A percentile compares a stretch with the other conserved stretches of the same genome.
These are phyloP conservation scores for Trachelipus rathkii DNA, from an alignment of 1,140 invertebrate genomes.

Conservation along the genomic window DNA sequence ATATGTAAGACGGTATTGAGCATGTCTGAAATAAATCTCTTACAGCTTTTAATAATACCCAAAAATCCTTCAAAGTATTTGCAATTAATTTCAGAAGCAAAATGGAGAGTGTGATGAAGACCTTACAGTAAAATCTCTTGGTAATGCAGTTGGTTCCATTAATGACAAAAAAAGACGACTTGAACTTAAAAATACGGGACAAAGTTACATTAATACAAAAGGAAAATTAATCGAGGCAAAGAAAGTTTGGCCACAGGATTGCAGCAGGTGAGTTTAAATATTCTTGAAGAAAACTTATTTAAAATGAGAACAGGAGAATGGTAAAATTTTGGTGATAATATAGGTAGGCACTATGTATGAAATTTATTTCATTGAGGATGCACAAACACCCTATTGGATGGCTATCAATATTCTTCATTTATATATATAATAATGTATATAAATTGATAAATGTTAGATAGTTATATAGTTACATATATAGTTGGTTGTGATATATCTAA, in stretches of 20 bases:
- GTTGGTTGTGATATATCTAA: no score
- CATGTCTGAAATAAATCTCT: neutral
- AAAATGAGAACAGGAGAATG: no score
- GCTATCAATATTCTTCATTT: no score
- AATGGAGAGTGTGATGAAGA: conserved; percentile 25
- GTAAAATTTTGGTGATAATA: no score
- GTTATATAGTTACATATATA: no score
- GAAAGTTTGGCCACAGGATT: conserved; percentile 41
- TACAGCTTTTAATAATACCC: neutral
- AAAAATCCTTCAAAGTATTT: neutral
- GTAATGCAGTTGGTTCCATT: conserved; percentile 33
- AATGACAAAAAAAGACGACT: conserved; percentile 38
- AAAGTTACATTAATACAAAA: conserved; percentile 41
- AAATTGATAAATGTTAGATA: no score
- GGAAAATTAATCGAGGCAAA: conserved; percentile 41
- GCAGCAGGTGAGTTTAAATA: conserved; percentile 31
- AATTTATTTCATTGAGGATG: no score
- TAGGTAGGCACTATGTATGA: no score
- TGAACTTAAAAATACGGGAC: conserved; percentile 42
- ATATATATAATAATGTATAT: no score
- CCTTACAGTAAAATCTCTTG: conserved; percentile 36
- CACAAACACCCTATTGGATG: no score
- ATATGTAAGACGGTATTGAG: neutral
- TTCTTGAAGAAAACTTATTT: no score
- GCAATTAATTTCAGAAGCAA: conserved; percentile 13